These are phyloP conservation scores for Notolabrus celidotus DNA, from an alignment of 2,797 vertebrate species.

Conservation along the genomic window DNA sequence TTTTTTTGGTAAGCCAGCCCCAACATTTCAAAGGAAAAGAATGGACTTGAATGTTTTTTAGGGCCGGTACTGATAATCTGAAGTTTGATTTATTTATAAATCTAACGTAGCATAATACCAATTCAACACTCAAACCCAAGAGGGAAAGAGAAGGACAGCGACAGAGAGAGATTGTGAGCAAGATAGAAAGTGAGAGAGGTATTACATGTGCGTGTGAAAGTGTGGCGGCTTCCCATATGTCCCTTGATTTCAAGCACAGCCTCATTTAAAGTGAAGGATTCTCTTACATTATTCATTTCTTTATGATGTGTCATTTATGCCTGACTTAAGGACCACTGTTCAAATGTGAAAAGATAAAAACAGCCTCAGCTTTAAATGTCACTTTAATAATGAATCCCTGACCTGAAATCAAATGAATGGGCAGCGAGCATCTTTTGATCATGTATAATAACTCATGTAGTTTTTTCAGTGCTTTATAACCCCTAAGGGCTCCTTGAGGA, in stretches of 20 bases:
- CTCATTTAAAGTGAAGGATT: constrained; percentile 39
- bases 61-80: no score
- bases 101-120: not conserved
- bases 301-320: constrained; percentile 43
- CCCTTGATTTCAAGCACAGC: constrained; percentile 10
- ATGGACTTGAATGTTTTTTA: no score
- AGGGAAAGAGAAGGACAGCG: no score
- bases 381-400: constrained; percentile 60
- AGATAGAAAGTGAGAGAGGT: no score
- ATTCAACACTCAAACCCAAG: not conserved
- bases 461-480: constrained; percentile 30
- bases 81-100: no score
- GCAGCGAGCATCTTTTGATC: constrained; percentile 43
- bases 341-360: constrained; percentile 56
- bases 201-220: not conserved
- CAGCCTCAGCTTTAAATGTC: constrained; percentile 55
- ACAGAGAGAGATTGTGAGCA: not conserved
- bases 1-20: not conserved
- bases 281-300: constrained; percentile 39
- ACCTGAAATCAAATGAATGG: constrained; percentile 60
- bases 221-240: constrained; percentile 13
- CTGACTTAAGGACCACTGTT: constrained; percentile 34
- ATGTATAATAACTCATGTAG: constrained; percentile 18
- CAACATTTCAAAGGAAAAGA: constrained; percentile 8
- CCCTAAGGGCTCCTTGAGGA: constrained; percentile 21